Base-by-base conservation (phyloP, 2,888 invertebrate species). In the Minunthozetes semirufus region DNA sequence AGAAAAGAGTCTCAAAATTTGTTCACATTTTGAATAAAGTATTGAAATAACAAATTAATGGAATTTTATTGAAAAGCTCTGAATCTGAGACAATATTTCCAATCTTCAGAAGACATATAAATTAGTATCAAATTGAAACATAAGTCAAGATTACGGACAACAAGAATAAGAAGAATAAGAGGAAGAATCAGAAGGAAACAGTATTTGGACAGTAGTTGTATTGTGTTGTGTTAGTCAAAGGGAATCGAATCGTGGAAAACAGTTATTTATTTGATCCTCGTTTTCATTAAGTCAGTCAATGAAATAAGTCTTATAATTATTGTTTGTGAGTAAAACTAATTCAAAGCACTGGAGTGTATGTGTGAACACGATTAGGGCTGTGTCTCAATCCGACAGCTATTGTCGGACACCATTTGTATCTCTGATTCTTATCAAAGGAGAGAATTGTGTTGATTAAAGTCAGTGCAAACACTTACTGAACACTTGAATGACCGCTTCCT, bases 401-500 rank as follows among this genome's bases (percentile, higher is more conserved):
- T 46, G 68, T 46, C n/a, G 25, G 9, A 25, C 61, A 61, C n/a
- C 42, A 17, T 5, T 46, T 42, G 17, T 68, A 9, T 22, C 68
- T 63, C 6, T 29, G 33, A 63, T 63, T 11, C 9, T 29, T 33
- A 33, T 63, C 56, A 25, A 11, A 22, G 61, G 1, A 63, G 9
- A 29, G 61, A 4, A 46, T 29, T n/a, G 38, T n/a, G n/a, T 63
- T 68, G 46, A 68, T 68, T 42, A 33, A 25, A 63, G 17, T 29
- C 11, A n/a, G 61, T 6, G 8, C 27, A 68, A 68, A 27, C 19
- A 72, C 77, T 77, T 74, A 79, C 79, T 78, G 70, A 77, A 78
- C 29, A 79, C 78, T 59, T 76, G 74, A 56, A 79, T 74, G n/a
- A 75, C 75, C 2, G 77, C 77, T 56, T 79, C 79, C 73, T 78